Evolutionary conservation across 2,797 vertebrate species (phyloP).

Genomic region (Podarcis lilfordi): DNA sequence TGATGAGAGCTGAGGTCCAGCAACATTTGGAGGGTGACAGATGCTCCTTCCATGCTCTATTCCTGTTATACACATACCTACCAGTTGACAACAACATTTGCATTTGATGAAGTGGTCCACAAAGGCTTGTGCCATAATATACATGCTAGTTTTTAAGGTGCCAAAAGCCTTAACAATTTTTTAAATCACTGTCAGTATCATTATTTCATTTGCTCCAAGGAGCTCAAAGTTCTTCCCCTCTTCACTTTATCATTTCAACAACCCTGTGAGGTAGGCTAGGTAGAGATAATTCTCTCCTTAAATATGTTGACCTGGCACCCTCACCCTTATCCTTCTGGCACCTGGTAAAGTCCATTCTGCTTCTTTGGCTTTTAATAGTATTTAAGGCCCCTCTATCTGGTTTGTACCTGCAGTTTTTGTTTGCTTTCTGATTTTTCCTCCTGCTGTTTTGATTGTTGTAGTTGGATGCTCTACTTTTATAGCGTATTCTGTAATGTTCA

Average conservation of each 20-base stretch:
- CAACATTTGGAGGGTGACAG: too few relatives aligned
- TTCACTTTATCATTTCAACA: too few relatives aligned
- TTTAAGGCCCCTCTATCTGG: neutral
- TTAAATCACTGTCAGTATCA: neutral
- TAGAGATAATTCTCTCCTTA: neutral
- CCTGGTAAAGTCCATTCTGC: neutral
- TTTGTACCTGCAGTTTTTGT: neutral
- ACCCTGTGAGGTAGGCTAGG: too few relatives aligned
- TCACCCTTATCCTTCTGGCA: neutral
- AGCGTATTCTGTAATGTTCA: neutral
- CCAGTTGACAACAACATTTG: neutral
- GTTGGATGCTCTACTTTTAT: neutral
- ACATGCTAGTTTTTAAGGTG: neutral
- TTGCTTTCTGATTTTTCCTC: neutral
- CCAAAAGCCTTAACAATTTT: neutral
- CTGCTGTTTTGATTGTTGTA: neutral
- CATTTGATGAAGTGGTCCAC: neutral
- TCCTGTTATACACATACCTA: neutral
- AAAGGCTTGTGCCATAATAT: neutral
- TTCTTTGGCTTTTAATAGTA: neutral
- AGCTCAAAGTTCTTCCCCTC: too few relatives aligned
- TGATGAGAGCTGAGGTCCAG: too few relatives aligned
- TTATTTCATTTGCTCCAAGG: neutral
- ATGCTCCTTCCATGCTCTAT: too few relatives aligned
- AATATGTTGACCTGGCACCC: neutral